A percentile compares a stretch with the other conserved stretches of the same genome.
phyloP scores from a whole-genome alignment of 2,113 vertebrate species.

The Laterallus jamaicensis region DNA sequence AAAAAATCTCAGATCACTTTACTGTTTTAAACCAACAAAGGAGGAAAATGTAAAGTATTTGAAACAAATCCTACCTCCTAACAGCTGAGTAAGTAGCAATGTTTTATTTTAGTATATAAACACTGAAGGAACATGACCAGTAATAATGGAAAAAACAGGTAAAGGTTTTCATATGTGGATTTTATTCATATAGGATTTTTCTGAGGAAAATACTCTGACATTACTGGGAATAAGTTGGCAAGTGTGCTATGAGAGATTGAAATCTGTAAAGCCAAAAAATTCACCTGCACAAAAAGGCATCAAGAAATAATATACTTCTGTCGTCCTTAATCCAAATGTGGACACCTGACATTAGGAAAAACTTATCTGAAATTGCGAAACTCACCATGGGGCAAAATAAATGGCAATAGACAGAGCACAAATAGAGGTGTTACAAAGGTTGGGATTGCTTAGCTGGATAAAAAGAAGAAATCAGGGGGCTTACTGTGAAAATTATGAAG shows the following conservation, averaged over 20 bases:
- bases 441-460: neutral
- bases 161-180: neutral
- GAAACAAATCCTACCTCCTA: neutral
- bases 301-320: neutral
- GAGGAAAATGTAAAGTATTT: neutral
- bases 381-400: neutral
- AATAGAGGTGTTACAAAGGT: neutral
- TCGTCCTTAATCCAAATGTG: neutral
- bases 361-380: neutral
- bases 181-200: neutral
- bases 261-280: neutral
- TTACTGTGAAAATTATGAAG: conserved; percentile 4
- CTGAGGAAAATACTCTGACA: neutral
- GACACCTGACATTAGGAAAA: neutral
- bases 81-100: neutral
- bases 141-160: neutral
- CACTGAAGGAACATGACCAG: neutral
- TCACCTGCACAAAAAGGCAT: neutral
- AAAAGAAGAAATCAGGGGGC: neutral
- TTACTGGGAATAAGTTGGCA: neutral
- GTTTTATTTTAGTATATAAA: neutral
- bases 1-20: neutral
- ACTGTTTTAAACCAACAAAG: neutral
- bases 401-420: neutral
- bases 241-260: neutral